Percentiles rank a stretch among this genome's conserved stretches.
phyloP scores from a whole-genome alignment of 2,888 invertebrate genomes.

The Nemoura dubitans region DNA sequence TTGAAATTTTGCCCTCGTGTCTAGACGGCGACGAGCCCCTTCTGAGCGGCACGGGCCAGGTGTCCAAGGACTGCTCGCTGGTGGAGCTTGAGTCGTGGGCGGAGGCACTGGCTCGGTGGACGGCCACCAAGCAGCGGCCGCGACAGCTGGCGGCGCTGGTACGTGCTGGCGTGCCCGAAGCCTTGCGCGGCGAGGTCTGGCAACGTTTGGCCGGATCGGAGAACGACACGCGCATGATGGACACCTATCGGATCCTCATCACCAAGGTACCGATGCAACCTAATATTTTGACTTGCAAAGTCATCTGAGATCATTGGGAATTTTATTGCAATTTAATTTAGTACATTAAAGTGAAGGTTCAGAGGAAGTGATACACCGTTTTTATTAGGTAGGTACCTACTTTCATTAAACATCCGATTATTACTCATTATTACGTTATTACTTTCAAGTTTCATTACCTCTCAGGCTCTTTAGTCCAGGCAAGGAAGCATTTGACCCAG shows the following conservation, averaged over 20 bases:
- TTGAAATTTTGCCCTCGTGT: no score
- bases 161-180: slow-evolving; percentile 91
- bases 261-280: slow-evolving; percentile 77
- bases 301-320: no score
- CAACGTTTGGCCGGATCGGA: slow-evolving; percentile 91
- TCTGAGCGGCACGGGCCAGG: slow-evolving; percentile 96
- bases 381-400: no score
- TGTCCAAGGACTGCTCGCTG: slow-evolving; percentile 95
- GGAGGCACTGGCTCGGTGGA: slow-evolving; percentile 81
- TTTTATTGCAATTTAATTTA: no score
- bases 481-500: no score
- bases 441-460: no score
- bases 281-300: no score
- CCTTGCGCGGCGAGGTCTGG: slow-evolving; percentile 97
- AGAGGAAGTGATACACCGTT: no score
- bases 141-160: slow-evolving; percentile 83
- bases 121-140: slow-evolving; percentile 73
- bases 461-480: no score
- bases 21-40: slow-evolving; percentile 94
- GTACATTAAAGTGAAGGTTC: no score
- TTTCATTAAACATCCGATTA: no score
- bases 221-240: slow-evolving; percentile 85
- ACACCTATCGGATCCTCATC: slow-evolving; percentile 90
- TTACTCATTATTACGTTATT: no score
- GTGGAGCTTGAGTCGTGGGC: slow-evolving; percentile 94